phyloP scores from a whole-genome alignment of 2,113 vertebrate species.

The Bufo gargarizans region DNA sequence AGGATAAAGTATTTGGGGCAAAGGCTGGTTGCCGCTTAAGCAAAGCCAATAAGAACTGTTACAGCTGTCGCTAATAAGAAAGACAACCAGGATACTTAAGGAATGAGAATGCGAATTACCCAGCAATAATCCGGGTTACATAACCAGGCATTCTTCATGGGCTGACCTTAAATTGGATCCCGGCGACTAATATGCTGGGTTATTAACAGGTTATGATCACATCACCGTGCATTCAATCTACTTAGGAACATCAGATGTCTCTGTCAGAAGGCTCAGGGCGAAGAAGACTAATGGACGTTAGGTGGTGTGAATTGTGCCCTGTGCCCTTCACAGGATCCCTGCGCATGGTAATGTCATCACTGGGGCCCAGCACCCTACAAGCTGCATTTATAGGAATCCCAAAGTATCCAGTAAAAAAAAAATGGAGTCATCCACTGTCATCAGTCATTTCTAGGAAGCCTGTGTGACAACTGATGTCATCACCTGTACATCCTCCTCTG shows the following conservation, averaged over 20 bases:
- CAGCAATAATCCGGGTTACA: conserved; percentile 49
- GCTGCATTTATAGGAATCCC: not conserved
- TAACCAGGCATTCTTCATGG: conserved; percentile 55
- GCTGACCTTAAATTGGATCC: conserved; percentile 55
- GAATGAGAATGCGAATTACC: conserved; percentile 55
- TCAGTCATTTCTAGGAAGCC: too few relatives aligned
- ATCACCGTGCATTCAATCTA: conserved; percentile 12
- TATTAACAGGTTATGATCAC: conserved; percentile 50
- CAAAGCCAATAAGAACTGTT: conserved; percentile 59
- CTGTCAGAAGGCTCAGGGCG: not conserved
- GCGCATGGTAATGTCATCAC: not conserved
- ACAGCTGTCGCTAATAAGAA: conserved; percentile 56
- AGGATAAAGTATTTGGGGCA: conserved; percentile 56
- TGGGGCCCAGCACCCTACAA: not conserved
- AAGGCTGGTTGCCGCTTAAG: conserved; percentile 45
- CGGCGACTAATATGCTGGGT: conserved; percentile 20
- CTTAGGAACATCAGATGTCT: conserved; percentile 8
- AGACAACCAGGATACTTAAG: conserved; percentile 52
- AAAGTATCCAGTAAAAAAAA: not conserved
- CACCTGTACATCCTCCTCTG: too few relatives aligned
- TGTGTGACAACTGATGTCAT: too few relatives aligned
- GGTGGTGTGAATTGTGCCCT: not conserved
- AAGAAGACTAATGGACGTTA: not conserved
- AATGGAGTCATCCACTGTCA: too few relatives aligned
- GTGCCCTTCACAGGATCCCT: not conserved